Conservation (phyloP, 2,113 vertebrate genomes). For the Pangasianodon hypophthalmus region DNA sequence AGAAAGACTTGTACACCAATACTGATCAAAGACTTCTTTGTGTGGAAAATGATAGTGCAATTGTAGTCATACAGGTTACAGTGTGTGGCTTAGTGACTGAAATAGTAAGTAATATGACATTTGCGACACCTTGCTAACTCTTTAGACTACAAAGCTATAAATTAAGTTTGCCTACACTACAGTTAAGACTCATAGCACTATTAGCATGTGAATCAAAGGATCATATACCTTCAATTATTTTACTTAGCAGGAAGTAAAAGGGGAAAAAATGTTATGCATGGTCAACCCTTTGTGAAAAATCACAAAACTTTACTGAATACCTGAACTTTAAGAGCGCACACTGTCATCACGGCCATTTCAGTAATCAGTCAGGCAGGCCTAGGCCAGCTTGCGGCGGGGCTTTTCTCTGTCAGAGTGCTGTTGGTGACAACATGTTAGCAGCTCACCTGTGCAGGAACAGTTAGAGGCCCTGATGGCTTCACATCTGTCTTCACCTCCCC, state of each 20-base stretch:
- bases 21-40: background rate
- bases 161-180: background rate
- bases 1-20: background rate
- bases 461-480: constrained; percentile 47
- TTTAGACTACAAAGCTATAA: background rate
- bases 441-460: constrained; percentile 62
- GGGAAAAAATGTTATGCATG: background rate
- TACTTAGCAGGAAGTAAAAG: background rate
- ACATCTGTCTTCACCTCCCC: constrained; percentile 24
- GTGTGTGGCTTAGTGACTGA: background rate
- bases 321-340: background rate
- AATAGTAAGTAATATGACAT: background rate
- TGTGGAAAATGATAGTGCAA: background rate
- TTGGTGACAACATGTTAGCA: constrained; percentile 54
- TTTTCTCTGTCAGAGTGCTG: constrained; percentile 62
- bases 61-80: background rate
- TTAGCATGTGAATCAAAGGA: background rate
- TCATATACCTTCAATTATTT: background rate
- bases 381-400: constrained; percentile 26
- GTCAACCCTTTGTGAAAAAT: background rate
- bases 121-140: background rate
- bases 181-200: background rate
- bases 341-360: constrained; percentile 26
- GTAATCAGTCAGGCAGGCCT: background rate
- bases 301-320: background rate